phyloP scores from a whole-genome alignment of 2,888 invertebrate species.

The Eristalis tenax region DNA sequence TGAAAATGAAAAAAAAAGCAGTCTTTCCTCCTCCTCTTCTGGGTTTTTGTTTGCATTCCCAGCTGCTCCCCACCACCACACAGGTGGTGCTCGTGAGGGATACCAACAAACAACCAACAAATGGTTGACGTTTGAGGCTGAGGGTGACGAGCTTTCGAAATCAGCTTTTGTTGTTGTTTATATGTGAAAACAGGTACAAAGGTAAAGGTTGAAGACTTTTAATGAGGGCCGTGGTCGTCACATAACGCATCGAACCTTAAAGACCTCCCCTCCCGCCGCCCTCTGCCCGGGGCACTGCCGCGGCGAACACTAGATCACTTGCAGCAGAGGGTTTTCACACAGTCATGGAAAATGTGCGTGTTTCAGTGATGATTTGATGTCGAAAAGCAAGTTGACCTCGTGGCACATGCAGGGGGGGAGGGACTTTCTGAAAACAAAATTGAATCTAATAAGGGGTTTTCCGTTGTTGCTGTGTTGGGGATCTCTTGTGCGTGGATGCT shows the following conservation, averaged over 20 bases:
- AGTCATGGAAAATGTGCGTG: not conserved
- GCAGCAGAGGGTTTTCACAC: not conserved
- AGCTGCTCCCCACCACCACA: not conserved
- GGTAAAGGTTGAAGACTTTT: slow-evolving; percentile 32
- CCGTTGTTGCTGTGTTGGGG: slow-evolving; percentile 6
- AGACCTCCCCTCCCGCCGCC: not conserved
- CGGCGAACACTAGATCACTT: not conserved
- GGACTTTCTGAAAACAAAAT: slow-evolving; percentile 27
- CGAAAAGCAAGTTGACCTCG: slow-evolving; percentile 20
- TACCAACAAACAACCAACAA: not conserved
- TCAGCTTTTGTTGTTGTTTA: slow-evolving; percentile 9
- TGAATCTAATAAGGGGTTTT: not conserved
- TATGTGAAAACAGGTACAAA: slow-evolving; percentile 15
- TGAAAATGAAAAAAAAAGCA: not conserved
- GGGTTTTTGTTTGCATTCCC: not conserved
- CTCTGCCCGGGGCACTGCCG: not conserved
- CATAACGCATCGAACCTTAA: slow-evolving; percentile 16
- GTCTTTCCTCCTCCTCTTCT: not conserved
- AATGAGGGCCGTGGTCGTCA: slow-evolving; percentile 30
- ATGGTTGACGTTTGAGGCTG: not conserved
- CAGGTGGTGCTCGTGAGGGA: not conserved
- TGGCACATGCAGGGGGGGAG: not conserved
- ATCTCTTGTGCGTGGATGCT: slow-evolving; percentile 3
- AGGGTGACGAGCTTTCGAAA: slow-evolving; percentile 36
- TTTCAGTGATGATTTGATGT: not conserved